Base-by-base conservation (phyloP, 2,888 invertebrate species). In the Dermolepida albohirtum region DNA sequence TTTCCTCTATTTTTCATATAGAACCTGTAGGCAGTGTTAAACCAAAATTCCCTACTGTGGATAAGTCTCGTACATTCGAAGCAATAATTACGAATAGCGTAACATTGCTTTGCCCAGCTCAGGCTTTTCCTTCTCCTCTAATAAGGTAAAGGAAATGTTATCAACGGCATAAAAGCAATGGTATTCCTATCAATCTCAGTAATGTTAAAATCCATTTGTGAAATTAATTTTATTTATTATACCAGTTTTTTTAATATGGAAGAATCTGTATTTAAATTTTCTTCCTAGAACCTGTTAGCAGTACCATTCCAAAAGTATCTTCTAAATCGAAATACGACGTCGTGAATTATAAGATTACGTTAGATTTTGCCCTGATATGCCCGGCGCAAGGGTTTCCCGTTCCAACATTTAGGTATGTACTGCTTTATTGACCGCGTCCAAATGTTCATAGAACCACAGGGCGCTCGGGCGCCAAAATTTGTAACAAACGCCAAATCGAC, bases 51-150 rank as follows among this genome's bases (percentile, higher is more conserved):
- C 86, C 88, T 71, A 85, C 89, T 10, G 84, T 87, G 85, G 89
- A 89, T 82, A 90, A 88, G 80, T 88, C 87, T 73, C 87, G 87
- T 79, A 86, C 88, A 74, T 88, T 89, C 82, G 87, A 88, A 68
- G 79, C 78, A 39, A 79, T 83, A 72, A 77, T 84, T 76, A 82
- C 83, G 71, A 80, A 80, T 75, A 87, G 87, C 79, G 84, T 90
- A 76, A 89, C 90, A 51, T 80, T 92, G 71, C 84, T 90, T 75
- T 92, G 92, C 82, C 91, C 91, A 67, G 91, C 92, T 16, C 92
- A 92, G 82, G 91, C 90, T 27, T 92, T 88, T 84, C 92, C 92
- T 70, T 88, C 91, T 80, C 91, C 92, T 77, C 83, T 87, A 73
- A 88, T 89, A 87, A 90, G 90, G 91, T 92, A 89, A 85, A 41